Evolutionary conservation across 2,797 vertebrate species (phyloP), one percentile per base, ranked within the genome.

Genomic region (Enteromius radiatus): DNA sequence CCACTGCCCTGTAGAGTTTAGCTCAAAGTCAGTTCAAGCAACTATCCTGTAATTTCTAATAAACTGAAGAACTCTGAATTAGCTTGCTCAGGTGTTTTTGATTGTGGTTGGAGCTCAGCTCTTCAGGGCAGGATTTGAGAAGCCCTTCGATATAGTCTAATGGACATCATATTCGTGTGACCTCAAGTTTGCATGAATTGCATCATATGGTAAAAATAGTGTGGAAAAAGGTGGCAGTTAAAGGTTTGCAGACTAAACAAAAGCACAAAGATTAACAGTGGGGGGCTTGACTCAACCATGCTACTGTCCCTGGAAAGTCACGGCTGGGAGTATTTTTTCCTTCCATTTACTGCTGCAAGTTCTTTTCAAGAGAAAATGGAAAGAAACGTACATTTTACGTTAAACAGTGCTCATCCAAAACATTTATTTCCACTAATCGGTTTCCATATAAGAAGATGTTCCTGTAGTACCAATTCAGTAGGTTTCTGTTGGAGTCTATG

Each of bases 271-370:
- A 21, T 78, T 65, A 78, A 8, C 28, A 78, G 43, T n/a, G 3
- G 61, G 26, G 28, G 76, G 76, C 61, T 78, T 78, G 61, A 78
- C 61, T 78, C 17, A 49, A 21, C 38, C 76, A 33, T 65, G 19
- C 59, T 11, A 65, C 41, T 78, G 26, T 78, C 61, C 21, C 11
- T 17, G 61, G 43, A 49, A 52, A 59, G 36, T 59, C 45, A 43
- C 26, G 23, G n/a, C 77, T 7, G 10, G 33, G 61, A 47, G 33
- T 36, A 23, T 36, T 64, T 54, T 78, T 67, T 54, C 43, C 63
- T 56, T 79, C 31, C 73, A 75, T 67, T 67, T 38, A 67, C 31
- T 67, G 41, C 21, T 67, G 61, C 43, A 78, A 36, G 17, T 47
- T 77, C 3, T 68, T 68, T 79, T 41, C 1, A 17, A 68, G 59